Evolutionary conservation across 2,113 vertebrate species (phyloP).

Genomic region (Xerus inauris): DNA sequence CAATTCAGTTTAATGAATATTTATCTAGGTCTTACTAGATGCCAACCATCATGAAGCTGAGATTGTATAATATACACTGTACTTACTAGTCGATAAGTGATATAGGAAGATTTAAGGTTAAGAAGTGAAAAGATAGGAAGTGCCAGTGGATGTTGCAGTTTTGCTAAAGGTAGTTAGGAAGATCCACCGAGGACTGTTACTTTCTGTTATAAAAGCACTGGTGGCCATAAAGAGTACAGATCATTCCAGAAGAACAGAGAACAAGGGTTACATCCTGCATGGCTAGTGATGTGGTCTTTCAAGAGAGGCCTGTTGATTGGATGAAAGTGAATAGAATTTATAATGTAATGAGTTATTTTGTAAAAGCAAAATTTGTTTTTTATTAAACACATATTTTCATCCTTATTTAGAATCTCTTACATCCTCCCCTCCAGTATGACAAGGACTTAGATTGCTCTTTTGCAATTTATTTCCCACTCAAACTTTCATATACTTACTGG

Average conservation of each 20-base stretch:
- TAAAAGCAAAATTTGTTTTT: background rate
- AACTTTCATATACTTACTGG: background rate
- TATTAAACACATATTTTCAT: background rate
- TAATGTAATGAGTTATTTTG: background rate
- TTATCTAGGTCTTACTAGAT: background rate
- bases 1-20: background rate
- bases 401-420: background rate
- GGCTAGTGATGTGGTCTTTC: background rate
- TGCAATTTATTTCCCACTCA: background rate
- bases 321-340: background rate
- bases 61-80: background rate
- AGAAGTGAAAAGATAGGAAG: background rate
- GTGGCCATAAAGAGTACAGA: background rate
- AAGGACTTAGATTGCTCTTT: background rate
- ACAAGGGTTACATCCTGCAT: background rate
- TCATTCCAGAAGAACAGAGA: background rate
- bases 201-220: background rate
- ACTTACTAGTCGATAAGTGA: background rate
- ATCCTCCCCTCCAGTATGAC: background rate
- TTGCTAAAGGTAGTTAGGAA: background rate
- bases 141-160: background rate
- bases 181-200: background rate
- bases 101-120: background rate
- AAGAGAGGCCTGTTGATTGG: background rate
- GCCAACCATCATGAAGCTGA: background rate